These are phyloP conservation scores for Dasypus novemcinctus DNA, from an alignment of 2,113 vertebrate species.

Conservation along the genomic window DNA sequence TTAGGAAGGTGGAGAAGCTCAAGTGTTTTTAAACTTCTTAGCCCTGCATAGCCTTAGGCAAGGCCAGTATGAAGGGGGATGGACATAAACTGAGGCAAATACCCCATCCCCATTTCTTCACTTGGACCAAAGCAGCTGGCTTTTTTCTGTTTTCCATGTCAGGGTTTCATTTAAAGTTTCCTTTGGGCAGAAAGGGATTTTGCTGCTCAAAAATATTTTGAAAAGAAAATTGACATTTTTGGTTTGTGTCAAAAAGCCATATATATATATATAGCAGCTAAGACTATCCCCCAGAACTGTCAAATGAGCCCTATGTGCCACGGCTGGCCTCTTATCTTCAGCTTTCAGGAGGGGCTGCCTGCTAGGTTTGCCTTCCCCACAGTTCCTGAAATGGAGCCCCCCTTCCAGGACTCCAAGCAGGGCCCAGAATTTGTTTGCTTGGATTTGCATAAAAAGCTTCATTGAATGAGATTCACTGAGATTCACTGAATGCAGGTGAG, in stretches of 20 bases:
- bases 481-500: constrained; percentile 75
- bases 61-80: not conserved
- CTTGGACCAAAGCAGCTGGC: not conserved
- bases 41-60: not conserved
- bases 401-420: constrained; percentile 77
- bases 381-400: constrained; percentile 80
- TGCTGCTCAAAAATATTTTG: constrained; percentile 52
- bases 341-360: constrained; percentile 82
- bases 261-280: constrained; percentile 68
- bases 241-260: constrained; percentile 46
- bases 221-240: constrained; percentile 26
- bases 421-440: constrained; percentile 79
- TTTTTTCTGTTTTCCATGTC: not conserved
- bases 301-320: constrained; percentile 80
- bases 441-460: constrained; percentile 81
- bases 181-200: constrained; percentile 39
- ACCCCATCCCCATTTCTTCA: not conserved
- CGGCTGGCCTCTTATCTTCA: constrained; percentile 80
- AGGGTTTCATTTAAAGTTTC: constrained; percentile 34
- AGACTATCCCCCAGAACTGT: constrained; percentile 77
- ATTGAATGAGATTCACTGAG: constrained; percentile 74
- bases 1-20: not conserved
- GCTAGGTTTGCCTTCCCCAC: constrained; percentile 70
- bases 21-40: not conserved
- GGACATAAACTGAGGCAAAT: not conserved